Percentiles rank a stretch among this genome's conserved stretches.
Conservation (phyloP, 92 coral and sea anemone species). For the Diadumene lineata region DNA sequence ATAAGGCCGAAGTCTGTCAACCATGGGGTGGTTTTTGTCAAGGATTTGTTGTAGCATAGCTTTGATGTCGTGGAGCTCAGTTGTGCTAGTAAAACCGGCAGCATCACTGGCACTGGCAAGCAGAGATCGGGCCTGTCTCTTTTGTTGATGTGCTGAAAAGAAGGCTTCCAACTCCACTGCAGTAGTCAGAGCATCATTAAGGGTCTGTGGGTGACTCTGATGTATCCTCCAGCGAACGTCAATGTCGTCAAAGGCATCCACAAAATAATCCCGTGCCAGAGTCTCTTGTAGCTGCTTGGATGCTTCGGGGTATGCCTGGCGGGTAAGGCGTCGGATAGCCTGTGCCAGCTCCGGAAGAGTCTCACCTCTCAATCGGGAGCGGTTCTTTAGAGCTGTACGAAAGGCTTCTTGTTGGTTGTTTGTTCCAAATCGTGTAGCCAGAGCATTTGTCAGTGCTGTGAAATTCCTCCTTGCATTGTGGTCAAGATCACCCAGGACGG, state of each 20-base stretch:
- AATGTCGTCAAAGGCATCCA: conserved; percentile 8
- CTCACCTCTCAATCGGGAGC: conserved; percentile 8
- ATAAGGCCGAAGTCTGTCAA: too few species aligned
- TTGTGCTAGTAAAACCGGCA: neutral
- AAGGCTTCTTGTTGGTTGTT: neutral
- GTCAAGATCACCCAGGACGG: conserved; percentile 9
- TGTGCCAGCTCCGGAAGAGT: conserved; percentile 19
- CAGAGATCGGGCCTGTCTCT: neutral
- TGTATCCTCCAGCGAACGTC: neutral
- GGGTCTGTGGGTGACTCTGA: neutral
- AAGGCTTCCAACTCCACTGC: conserved; percentile 8
- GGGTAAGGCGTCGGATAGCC: conserved; percentile 1
- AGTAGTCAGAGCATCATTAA: neutral
- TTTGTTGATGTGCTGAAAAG: neutral
- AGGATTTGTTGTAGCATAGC: neutral
- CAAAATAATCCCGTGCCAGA: neutral
- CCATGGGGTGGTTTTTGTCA: too few species aligned
- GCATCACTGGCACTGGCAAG: neutral
- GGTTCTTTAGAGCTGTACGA: neutral
- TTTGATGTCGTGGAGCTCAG: neutral
- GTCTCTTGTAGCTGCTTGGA: conserved; percentile 7
- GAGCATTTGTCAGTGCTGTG: neutral
- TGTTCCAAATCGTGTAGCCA: neutral
- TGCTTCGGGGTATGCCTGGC: neutral
- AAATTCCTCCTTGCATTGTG: neutral